phyloP scores from a whole-genome alignment of 92 coral and sea anemone genomes.

The Anthopleura xanthogrammica region DNA sequence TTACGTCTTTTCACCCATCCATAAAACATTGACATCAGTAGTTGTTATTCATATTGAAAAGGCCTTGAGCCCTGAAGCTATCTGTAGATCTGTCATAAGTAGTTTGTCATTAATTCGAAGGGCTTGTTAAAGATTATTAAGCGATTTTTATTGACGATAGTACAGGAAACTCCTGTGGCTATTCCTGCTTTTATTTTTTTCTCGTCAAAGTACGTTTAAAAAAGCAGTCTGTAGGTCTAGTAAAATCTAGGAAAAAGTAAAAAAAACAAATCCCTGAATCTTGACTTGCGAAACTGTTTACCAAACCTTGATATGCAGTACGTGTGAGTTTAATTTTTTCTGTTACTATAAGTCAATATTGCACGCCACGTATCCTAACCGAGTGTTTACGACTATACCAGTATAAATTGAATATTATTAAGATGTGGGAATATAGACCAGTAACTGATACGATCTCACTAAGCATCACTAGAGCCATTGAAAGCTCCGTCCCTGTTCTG shows the following conservation, averaged over 20 bases:
- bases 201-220: background rate
- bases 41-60: background rate
- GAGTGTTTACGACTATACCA: background rate
- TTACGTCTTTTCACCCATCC: constrained; percentile 16
- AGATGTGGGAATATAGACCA: background rate
- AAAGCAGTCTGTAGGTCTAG: background rate
- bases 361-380: background rate
- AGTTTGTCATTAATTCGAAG: constrained; percentile 35
- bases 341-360: background rate
- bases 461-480: background rate
- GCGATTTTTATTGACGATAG: constrained; percentile 17
- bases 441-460: background rate
- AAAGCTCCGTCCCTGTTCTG: background rate
- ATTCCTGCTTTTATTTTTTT: background rate
- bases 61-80: constrained; percentile 11
- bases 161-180: constrained; percentile 14
- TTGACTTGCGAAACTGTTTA: background rate
- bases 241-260: background rate
- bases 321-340: background rate
- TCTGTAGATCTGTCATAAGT: constrained; percentile 21
- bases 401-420: background rate
- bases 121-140: constrained; percentile 32
- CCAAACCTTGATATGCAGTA: background rate
- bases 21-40: background rate
- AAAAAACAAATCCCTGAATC: background rate